Conservation (phyloP, 2,113 vertebrate genomes). For the Anser cygnoides region DNA sequence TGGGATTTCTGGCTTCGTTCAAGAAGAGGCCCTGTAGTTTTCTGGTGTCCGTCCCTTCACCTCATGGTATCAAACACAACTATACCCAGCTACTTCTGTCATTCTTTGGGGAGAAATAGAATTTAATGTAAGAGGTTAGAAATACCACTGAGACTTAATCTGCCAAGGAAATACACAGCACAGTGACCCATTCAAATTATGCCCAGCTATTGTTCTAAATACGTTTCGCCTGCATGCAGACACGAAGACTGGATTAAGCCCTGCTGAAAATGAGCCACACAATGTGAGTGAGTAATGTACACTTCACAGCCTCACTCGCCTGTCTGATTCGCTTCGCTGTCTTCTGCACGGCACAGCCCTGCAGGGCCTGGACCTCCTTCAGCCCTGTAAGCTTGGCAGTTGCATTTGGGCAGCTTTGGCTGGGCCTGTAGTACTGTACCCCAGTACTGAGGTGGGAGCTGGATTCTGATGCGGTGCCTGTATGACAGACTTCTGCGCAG, state of each 20-base stretch:
- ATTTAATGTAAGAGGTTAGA: background rate
- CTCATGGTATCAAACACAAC: background rate
- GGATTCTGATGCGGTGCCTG: background rate
- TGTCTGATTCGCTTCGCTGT: background rate
- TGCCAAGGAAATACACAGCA: background rate
- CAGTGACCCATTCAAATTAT: background rate
- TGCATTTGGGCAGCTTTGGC: background rate
- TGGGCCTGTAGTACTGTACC: background rate
- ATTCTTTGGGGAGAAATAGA: background rate
- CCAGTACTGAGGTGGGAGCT: background rate
- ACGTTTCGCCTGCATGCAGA: background rate
- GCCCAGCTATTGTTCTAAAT: background rate
- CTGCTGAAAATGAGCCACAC: too few species aligned
- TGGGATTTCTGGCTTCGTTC: background rate
- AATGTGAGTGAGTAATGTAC: too few species aligned
- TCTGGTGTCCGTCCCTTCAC: background rate
- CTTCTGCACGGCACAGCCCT: background rate
- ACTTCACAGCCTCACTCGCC: background rate
- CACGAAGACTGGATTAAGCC: too few species aligned
- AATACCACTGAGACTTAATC: background rate
- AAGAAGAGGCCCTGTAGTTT: background rate
- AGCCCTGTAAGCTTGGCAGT: background rate
- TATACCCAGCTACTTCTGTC: background rate
- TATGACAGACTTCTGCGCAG: background rate
- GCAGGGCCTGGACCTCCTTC: background rate